These are phyloP conservation scores for Hypomecis punctinalis DNA, from an alignment of 2,888 invertebrate species.

Conservation along the genomic window DNA sequence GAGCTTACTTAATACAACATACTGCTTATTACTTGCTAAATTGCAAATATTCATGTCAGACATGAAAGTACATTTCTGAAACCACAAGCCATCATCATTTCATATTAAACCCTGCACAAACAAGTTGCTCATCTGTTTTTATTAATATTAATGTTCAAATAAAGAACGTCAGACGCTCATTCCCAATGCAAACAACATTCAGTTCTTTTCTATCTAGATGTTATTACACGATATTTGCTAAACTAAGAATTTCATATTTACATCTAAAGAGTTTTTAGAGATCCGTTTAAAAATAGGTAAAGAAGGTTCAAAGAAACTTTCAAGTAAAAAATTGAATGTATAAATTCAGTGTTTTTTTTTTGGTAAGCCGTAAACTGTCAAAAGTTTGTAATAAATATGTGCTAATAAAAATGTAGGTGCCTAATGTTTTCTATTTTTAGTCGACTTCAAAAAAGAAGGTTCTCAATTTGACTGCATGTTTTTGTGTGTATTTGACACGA, in stretches of 20 bases:
- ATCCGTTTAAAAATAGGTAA: not conserved
- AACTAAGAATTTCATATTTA: slow-evolving; percentile 9
- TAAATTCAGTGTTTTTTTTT: no score
- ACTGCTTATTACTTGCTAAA: not conserved
- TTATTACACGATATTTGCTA: slow-evolving; percentile 25
- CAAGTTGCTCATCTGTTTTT: slow-evolving; percentile 7
- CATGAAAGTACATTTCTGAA: slow-evolving; percentile 3
- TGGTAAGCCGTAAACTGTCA: no score
- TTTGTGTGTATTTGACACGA: no score
- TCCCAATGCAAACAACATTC: slow-evolving; percentile 35
- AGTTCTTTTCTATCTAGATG: slow-evolving; percentile 14
- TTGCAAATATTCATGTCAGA: not conserved
- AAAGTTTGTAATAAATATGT: no score
- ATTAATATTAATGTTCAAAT: slow-evolving; percentile 30
- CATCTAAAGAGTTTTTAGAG: not conserved
- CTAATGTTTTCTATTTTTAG: no score
- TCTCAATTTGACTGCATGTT: no score
- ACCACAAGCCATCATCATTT: slow-evolving; percentile 4
- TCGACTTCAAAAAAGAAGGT: no score
- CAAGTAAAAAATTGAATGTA: no score
- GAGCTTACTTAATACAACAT: not conserved
- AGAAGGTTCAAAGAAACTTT: not conserved
- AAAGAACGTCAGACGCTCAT: slow-evolving; percentile 32
- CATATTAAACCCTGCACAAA: slow-evolving; percentile 9
- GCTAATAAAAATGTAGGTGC: no score